Evolutionary conservation across 2,797 vertebrate species (phyloP).

Genomic region (Anniella stebbinsi): DNA sequence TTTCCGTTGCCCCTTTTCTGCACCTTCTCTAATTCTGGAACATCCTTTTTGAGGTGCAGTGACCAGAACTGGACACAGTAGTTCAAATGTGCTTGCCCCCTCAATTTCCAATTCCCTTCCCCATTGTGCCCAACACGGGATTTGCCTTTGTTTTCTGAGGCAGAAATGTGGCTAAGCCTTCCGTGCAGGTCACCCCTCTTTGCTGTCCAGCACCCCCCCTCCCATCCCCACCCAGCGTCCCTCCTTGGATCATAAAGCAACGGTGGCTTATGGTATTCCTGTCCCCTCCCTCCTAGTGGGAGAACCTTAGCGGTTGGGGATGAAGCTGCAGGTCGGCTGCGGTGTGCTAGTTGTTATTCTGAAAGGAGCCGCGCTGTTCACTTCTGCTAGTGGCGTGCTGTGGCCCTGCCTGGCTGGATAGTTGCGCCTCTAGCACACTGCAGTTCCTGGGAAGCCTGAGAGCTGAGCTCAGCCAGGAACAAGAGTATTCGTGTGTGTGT

Average conservation of each 20-base stretch:
- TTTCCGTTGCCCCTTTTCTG: too few species aligned
- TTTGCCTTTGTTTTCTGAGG: neutral
- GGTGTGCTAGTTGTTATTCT: neutral
- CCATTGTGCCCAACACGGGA: too few species aligned
- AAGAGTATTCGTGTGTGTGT: neutral
- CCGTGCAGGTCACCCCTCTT: too few species aligned
- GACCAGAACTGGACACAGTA: too few species aligned
- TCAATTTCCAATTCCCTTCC: too few species aligned
- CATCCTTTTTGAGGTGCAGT: too few species aligned
- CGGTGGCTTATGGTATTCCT: neutral
- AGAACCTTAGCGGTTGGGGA: neutral
- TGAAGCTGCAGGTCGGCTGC: neutral
- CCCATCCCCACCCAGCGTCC: neutral
- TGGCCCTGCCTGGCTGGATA: slow-evolving; percentile 47
- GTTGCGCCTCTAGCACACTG: slow-evolving; percentile 24
- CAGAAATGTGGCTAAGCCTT: too few species aligned
- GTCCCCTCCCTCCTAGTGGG: neutral
- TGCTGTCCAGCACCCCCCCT: too few species aligned
- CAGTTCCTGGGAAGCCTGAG: slow-evolving; percentile 18
- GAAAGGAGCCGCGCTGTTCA: neutral
- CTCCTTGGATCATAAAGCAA: fast-evolving
- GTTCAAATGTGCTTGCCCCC: too few species aligned
- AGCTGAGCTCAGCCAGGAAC: neutral
- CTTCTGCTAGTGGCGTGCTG: neutral
- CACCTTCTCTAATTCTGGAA: too few species aligned